Evolutionary conservation across 2,888 invertebrate genomes (phyloP), one percentile per base, ranked within the genome.

Genomic region (Isoperla grammatica): DNA sequence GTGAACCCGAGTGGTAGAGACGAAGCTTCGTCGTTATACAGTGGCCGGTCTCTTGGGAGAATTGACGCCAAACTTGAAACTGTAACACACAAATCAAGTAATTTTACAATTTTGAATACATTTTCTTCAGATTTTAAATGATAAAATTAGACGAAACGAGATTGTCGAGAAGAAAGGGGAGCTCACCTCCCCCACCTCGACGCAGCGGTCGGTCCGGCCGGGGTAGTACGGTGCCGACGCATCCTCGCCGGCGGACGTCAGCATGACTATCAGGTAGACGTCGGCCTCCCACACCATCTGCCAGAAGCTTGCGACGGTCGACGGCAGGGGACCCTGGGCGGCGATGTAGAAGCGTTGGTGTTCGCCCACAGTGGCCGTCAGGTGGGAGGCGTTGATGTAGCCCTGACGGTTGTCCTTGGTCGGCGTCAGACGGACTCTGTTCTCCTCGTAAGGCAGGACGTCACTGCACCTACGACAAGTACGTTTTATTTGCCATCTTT

Each of bases 281-380:
- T 91, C 89, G 53, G 88, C 85, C 75, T 93, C 92, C 92, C 93
- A 94, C 55, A 89, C 85, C 77, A 90, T 87, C 75, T 91, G 90
- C 95, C 95, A 95, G 74, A 94, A 87, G 69, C 83, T 83, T 54
- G 74, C 75, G 2, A 82, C 74, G 1, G 85, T 86, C 61, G 78
- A 75, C 39, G 78, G 73, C 29, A 84, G 75, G 1, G 87, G 87
- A 2, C 84, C 84, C 71, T 87, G 87, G n/a, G 84, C 83, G 8
- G 88, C 86, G 64, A 94, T 88, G 76, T 94, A 95, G 76, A 91
- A 91, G 64, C 90, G 82, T 69, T 90, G 88, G 64, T 86, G 83
- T 65, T 83, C 85, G 68, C 90, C 90, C 9, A 93, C 88, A 2
- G 88, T 88, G 71, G 91, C 86, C 68, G 90, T 89, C 63, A 95